phyloP scores from a whole-genome alignment of 2,888 invertebrate species.

The Athrips mouffetella region DNA sequence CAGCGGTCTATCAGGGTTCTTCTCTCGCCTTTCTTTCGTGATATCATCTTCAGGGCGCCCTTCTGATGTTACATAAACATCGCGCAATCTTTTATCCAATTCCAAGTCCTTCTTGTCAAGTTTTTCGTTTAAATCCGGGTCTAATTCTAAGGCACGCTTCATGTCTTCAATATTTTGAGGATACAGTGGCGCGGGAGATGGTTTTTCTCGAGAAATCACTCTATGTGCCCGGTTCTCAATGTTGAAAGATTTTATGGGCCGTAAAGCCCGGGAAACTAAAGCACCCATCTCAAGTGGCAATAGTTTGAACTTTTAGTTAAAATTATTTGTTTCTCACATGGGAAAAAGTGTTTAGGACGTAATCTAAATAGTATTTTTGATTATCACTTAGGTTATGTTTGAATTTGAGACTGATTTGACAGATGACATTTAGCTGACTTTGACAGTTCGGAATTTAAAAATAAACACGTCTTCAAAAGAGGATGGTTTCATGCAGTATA shows the following conservation, averaged over 20 bases:
- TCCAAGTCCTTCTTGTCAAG: conserved; percentile 79
- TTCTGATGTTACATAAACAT: conserved; percentile 85
- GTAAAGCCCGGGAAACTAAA: conserved; percentile 76
- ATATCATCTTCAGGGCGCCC: conserved; percentile 75
- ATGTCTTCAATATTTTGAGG: conserved; percentile 80
- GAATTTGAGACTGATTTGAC: conserved; percentile 7
- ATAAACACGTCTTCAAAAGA: no score
- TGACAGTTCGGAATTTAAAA: conserved; percentile 31
- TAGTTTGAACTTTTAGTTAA: conserved; percentile 34
- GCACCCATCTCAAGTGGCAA: conserved; percentile 81
- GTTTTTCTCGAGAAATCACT: conserved; percentile 82
- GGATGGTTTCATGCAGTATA: no score
- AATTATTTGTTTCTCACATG: conserved; percentile 24
- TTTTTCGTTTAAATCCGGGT: conserved; percentile 80
- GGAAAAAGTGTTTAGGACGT: conserved; percentile 30
- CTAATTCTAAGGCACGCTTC: conserved; percentile 79
- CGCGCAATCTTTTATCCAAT: conserved; percentile 82
- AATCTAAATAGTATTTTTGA: conserved; percentile 11
- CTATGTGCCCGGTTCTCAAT: conserved; percentile 87
- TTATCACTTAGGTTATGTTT: conserved; percentile 34
- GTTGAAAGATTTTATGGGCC: conserved; percentile 83
- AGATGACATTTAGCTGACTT: conserved; percentile 13
- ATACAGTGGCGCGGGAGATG: conserved; percentile 83
- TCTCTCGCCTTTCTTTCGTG: conserved; percentile 49
- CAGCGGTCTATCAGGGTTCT: conserved; percentile 69